Conservation (phyloP, 2,888 invertebrate species). For the Seira musarum region DNA sequence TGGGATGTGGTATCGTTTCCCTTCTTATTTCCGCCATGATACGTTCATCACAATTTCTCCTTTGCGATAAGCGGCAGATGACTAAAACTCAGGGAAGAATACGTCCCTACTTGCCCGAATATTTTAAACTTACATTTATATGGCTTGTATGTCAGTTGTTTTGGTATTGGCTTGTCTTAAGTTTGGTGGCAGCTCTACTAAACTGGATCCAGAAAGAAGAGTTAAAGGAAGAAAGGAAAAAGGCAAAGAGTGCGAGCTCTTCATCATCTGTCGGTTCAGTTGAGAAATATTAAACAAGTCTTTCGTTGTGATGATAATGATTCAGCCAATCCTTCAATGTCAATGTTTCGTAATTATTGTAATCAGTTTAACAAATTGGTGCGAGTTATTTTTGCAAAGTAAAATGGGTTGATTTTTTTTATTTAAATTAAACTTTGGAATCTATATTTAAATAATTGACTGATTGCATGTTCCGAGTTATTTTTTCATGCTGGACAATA, state of each 20-base stretch:
- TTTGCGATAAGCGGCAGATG: conserved; percentile 6
- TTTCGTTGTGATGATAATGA: too few species aligned
- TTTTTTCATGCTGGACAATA: too few species aligned
- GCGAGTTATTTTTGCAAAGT: too few species aligned
- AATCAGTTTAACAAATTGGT: too few species aligned
- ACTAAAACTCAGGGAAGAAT: conserved; percentile 1
- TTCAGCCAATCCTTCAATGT: too few species aligned
- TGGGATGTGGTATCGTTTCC: conserved; percentile 28
- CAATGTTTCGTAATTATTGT: too few species aligned
- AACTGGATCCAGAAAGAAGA: conserved; percentile 17
- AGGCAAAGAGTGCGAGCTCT: not conserved
- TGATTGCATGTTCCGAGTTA: too few species aligned
- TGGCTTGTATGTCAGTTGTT: conserved; percentile 40
- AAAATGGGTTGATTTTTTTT: too few species aligned
- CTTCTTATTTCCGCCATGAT: conserved; percentile 29
- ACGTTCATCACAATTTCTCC: conserved; percentile 31
- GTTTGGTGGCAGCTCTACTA: conserved; percentile 30
- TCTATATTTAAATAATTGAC: too few species aligned
- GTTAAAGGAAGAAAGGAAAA: not conserved
- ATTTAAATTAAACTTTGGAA: too few species aligned
- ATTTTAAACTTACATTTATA: conserved; percentile 36
- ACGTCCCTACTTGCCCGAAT: conserved; percentile 18
- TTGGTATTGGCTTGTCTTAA: conserved; percentile 42
- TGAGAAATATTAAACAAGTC: too few species aligned
- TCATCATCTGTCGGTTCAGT: too few species aligned